A percentile compares a stretch with the other conserved stretches of the same genome.
Evolutionary conservation across 2,888 invertebrate genomes (phyloP).

Genomic region (Ecdyonurus torrentis): DNA sequence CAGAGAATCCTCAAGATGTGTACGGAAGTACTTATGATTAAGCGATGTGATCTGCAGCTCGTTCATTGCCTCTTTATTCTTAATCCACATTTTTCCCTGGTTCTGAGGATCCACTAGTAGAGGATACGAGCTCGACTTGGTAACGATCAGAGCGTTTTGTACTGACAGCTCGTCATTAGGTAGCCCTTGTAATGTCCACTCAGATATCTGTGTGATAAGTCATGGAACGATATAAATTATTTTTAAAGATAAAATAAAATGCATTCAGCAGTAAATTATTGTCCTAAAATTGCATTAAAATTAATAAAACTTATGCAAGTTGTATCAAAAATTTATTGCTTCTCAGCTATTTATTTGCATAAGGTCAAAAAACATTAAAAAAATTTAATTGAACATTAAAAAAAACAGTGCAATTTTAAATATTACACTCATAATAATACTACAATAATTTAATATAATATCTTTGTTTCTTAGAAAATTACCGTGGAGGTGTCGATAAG

Average conservation of each 20-base stretch:
- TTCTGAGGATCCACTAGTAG: conserved; percentile 89
- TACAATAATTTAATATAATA: too few relatives aligned
- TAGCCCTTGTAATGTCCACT: conserved; percentile 90
- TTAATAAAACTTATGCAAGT: neutral
- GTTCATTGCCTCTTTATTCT: conserved; percentile 76
- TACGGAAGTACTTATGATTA: conserved; percentile 91
- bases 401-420: too few relatives aligned
- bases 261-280: too few relatives aligned
- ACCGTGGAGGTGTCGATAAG: conserved; percentile 79
- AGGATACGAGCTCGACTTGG: conserved; percentile 88
- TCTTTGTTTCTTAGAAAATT: conserved; percentile 5
- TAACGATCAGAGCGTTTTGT: conserved; percentile 91
- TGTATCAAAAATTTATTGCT: neutral
- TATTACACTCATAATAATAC: too few relatives aligned
- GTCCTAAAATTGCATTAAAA: too few relatives aligned
- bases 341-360: too few relatives aligned
- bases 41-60: conserved; percentile 86
- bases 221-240: too few relatives aligned
- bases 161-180: conserved; percentile 93
- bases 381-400: too few relatives aligned
- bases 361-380: too few relatives aligned
- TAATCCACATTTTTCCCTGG: conserved; percentile 96
- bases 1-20: conserved; percentile 74
- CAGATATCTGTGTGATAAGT: conserved; percentile 35
- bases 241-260: too few relatives aligned